Evolutionary conservation across 2,888 invertebrate species (phyloP).

Genomic region (Crocallis elinguaria): DNA sequence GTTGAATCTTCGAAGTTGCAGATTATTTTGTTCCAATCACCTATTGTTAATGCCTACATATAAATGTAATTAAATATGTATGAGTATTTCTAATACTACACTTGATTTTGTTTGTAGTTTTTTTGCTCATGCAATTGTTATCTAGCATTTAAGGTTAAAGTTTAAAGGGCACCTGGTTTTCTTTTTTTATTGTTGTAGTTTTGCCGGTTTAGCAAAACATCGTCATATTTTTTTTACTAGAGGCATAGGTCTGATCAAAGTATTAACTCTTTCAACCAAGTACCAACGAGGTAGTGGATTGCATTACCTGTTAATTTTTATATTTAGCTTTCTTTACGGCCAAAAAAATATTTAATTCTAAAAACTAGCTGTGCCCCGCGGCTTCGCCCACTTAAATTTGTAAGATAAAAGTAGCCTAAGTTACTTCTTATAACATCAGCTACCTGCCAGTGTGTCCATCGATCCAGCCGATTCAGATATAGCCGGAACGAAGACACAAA

Average conservation of each 20-base stretch:
- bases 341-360: too few species aligned
- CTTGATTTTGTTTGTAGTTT: conserved; percentile 24
- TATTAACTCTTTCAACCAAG: conserved; percentile 11
- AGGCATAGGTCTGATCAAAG: conserved; percentile 17
- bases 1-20: not conserved
- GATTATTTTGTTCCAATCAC: conserved; percentile 3
- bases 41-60: not conserved
- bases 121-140: conserved; percentile 59
- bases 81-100: conserved; percentile 1
- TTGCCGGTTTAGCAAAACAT: not conserved
- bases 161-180: conserved; percentile 48
- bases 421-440: too few species aligned
- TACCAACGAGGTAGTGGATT: not conserved
- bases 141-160: conserved; percentile 66
- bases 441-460: too few species aligned
- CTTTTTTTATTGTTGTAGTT: too few species aligned
- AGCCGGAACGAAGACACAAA: too few species aligned
- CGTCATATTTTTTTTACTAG: not conserved
- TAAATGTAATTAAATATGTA: not conserved
- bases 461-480: too few species aligned
- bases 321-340: too few species aligned
- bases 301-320: too few species aligned
- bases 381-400: too few species aligned
- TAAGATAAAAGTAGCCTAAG: too few species aligned
- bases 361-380: too few species aligned